Evolutionary conservation across 2,113 vertebrate species (phyloP).

Genomic region (Pimephales promelas): DNA sequence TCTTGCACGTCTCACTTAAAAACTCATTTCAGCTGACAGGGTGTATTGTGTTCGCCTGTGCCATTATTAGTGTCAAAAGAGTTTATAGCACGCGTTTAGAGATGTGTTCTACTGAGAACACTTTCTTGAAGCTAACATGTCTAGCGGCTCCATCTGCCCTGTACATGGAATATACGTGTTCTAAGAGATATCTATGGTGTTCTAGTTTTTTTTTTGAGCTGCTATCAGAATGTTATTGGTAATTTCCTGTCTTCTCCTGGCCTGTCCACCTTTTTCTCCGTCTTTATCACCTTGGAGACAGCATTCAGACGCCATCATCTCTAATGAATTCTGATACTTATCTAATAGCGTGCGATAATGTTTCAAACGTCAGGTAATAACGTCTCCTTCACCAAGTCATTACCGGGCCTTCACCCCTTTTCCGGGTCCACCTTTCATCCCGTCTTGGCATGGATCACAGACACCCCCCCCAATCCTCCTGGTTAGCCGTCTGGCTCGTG

Average conservation of each 20-base stretch:
- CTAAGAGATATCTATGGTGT: neutral
- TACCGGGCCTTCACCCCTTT: constrained; percentile 62
- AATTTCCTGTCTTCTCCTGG: constrained; percentile 45
- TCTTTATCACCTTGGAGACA: constrained; percentile 28
- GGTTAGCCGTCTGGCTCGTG: constrained; percentile 23
- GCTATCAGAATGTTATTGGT: constrained; percentile 1
- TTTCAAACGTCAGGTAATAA: constrained; percentile 69
- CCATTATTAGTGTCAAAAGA: neutral
- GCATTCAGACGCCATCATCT: constrained; percentile 58
- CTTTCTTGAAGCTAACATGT: neutral
- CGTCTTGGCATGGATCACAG: constrained; percentile 25
- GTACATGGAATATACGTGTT: neutral
- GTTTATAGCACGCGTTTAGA: neutral
- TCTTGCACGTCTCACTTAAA: neutral
- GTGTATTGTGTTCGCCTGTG: constrained; percentile 13
- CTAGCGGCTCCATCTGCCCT: neutral
- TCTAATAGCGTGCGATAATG: constrained; percentile 72
- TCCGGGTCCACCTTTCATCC: constrained; percentile 34
- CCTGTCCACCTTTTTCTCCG: constrained; percentile 38
- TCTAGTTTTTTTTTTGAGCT: neutral
- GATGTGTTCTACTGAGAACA: neutral
- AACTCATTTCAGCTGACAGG: constrained; percentile 36
- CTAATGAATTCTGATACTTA: constrained; percentile 71
- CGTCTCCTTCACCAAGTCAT: constrained; percentile 67
- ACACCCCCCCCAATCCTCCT: neutral